Conservation (phyloP, 1,140 invertebrate genomes). For the Stegodyphus dumicola region DNA sequence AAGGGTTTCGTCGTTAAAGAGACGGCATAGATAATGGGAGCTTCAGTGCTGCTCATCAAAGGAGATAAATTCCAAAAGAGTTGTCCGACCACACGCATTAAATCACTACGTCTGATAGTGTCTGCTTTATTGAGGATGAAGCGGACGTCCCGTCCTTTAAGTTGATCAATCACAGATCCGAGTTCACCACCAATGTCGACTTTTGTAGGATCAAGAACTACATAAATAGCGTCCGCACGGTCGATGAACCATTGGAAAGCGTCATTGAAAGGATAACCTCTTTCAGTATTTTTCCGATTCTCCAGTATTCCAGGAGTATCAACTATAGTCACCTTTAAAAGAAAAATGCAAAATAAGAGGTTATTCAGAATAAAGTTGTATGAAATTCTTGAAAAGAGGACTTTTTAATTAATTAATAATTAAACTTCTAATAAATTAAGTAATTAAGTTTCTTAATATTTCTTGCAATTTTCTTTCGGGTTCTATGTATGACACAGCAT, state of each 20-base stretch:
- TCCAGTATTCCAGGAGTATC: conserved; percentile 96
- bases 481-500: too few species aligned
- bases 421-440: too few species aligned
- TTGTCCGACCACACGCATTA: conserved; percentile 82
- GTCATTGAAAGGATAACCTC: conserved; percentile 93
- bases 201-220: conserved; percentile 95
- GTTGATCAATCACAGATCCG: conserved; percentile 70
- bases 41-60: conserved; percentile 90
- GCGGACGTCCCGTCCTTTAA: conserved; percentile 80
- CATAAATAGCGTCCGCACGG: conserved; percentile 92
- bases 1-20: conserved; percentile 86
- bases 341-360: conserved; percentile 69
- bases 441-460: too few species aligned
- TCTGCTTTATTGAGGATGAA: conserved; percentile 96
- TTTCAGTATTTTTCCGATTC: conserved; percentile 90
- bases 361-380: too few species aligned
- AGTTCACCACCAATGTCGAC: conserved; percentile 94
- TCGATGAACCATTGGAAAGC: conserved; percentile 96
- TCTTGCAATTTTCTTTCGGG: too few species aligned
- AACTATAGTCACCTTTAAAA: conserved; percentile 87
- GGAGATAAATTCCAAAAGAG: conserved; percentile 97
- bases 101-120: conserved; percentile 89
- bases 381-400: too few species aligned
- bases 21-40: conserved; percentile 91
- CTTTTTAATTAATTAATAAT: too few species aligned